Base-by-base conservation (phyloP, 2,888 invertebrate genomes). In the Polydrusus pterygomalis region DNA sequence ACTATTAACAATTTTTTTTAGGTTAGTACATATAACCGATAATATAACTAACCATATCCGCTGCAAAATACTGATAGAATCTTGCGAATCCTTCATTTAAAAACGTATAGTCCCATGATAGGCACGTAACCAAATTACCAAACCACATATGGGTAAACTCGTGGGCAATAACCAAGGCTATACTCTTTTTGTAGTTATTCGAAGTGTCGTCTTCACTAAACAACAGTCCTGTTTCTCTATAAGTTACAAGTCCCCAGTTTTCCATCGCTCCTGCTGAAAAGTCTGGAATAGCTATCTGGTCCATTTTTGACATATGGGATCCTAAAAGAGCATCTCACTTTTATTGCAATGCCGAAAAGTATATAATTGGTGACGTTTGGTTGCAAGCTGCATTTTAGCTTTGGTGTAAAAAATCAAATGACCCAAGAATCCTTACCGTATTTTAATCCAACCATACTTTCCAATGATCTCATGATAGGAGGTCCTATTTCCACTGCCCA, bases 211-310 rank as follows among this genome's bases (percentile, higher is more conserved):
- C 71, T 18, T 82, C 82, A 67, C 88, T 86, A 79, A 88, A 89
- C 0, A 93, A 84, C 54, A 93, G 87, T 0, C 90, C 86, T 2
- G 91, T 90, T 84, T 93, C 93, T 93, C 91, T 91, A 87, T 94
- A 97, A 3, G 94, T 96, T 6, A 96, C 90, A 15, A 97, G 89
- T 6, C 96, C 97, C 96, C 96, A 97, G 85, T 97, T 97, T 85
- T 96, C 96, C 96, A 97, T 96, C 67, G 96, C 96, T 58, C 95
- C 95, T 78, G 94, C 93, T 63, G 91, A 90, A 85, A 96, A 96
- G 85, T 96, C 95, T 0, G 95, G 93, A 76, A 97, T 90, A 1
- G 95, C 96, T 13, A 95, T 91, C 83, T 96, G 92, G 83, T 96
- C 94, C 86, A 96, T 90, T 85, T 96, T 96, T 73, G 9, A 47